Evolutionary conservation across 2,113 vertebrate species (phyloP).

Genomic region (Hepsetus odoe): DNA sequence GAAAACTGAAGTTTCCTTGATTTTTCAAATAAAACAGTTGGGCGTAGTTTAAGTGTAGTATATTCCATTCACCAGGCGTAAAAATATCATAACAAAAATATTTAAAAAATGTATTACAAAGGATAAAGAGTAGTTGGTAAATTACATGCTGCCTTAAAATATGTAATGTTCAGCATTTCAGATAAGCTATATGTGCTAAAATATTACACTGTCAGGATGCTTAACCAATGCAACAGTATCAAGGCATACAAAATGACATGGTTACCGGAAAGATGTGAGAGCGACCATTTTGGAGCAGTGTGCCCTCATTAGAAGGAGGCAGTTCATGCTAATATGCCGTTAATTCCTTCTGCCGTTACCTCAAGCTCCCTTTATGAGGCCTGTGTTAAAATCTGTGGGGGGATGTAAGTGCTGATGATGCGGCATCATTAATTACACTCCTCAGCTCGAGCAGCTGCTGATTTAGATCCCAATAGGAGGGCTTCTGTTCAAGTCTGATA

Average conservation of each 20-base stretch:
- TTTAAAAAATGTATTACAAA: no score
- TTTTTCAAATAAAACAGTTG: no score
- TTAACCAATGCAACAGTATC: conserved; percentile 26
- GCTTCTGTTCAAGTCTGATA: conserved; percentile 70
- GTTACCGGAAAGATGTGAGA: conserved; percentile 5
- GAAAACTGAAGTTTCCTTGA: no score
- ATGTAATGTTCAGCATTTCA: neutral
- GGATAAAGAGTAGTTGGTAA: no score
- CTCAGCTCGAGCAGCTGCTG: conserved; percentile 68
- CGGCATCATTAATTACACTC: conserved; percentile 68
- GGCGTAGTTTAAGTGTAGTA: no score
- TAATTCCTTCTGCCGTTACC: conserved; percentile 61
- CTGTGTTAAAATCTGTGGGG: conserved; percentile 61
- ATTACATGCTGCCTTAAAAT: neutral
- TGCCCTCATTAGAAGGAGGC: conserved; percentile 56
- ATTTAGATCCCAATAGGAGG: conserved; percentile 66
- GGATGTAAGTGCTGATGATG: conserved; percentile 61
- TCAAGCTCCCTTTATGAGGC: conserved; percentile 65
- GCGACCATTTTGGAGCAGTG: conserved; percentile 23
- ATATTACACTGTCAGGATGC: neutral
- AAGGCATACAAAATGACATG: conserved; percentile 7
- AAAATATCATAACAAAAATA: no score
- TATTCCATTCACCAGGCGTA: no score
- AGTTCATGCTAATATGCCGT: conserved; percentile 58
- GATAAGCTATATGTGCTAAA: neutral